A percentile compares a stretch with the other conserved stretches of the same genome.
These are phyloP conservation scores for Drosophila paranaensis DNA, from an alignment of 2,888 invertebrate species.

Conservation along the genomic window DNA sequence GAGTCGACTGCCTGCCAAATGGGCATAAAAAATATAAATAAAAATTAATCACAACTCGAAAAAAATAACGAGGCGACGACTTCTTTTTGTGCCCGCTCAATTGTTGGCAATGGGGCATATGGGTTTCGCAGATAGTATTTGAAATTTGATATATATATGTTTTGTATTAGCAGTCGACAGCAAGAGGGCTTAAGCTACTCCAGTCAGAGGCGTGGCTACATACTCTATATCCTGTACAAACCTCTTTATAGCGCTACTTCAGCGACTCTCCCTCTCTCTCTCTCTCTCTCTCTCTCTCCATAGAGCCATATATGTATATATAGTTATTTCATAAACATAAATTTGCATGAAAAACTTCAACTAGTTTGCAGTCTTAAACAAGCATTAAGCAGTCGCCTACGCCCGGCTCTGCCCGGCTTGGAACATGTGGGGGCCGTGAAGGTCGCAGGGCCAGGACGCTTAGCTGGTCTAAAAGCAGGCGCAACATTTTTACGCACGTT, in stretches of 20 bases:
- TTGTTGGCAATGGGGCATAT: neutral
- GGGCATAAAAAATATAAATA: slow-evolving; percentile 16
- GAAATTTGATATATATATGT: too few relatives aligned
- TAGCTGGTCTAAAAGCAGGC: slow-evolving; percentile 27
- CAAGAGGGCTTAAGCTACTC: too few relatives aligned
- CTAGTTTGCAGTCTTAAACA: neutral
- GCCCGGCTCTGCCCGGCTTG: neutral
- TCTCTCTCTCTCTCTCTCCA: too few relatives aligned
- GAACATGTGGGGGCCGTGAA: slow-evolving; percentile 9
- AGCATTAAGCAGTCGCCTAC: neutral
- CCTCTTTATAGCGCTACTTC: too few relatives aligned
- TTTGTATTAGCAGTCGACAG: too few relatives aligned
- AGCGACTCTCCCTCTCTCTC: too few relatives aligned
- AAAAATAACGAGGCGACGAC: slow-evolving; percentile 15
- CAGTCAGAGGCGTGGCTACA: too few relatives aligned
- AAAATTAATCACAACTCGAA: slow-evolving; percentile 59
- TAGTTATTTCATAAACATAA: too few relatives aligned
- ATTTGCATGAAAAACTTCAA: too few relatives aligned
- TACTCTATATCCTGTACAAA: too few relatives aligned
- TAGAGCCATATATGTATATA: too few relatives aligned
- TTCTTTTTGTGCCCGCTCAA: neutral
- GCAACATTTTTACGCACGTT: slow-evolving; percentile 60
- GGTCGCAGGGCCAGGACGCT: neutral
- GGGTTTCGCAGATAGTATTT: too few relatives aligned
- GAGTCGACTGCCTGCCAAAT: slow-evolving; percentile 25